Percentiles rank a stretch among this genome's conserved stretches.
Evolutionary conservation across 2,888 invertebrate species (phyloP).

Genomic region (Eumacrocentrus americanus): DNA sequence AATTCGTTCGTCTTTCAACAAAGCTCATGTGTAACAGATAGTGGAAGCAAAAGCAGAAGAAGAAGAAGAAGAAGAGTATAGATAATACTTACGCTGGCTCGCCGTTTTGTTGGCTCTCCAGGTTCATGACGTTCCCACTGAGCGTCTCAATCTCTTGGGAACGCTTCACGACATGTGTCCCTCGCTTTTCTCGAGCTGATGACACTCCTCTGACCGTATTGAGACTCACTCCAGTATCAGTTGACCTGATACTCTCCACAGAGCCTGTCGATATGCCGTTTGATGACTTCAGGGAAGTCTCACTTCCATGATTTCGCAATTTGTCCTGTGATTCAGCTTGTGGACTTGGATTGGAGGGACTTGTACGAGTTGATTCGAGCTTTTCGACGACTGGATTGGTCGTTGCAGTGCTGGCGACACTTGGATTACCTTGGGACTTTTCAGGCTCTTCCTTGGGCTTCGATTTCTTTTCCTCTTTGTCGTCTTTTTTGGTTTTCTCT

Average conservation of each 20-base stretch:
- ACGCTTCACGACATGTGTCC: constrained; percentile 53
- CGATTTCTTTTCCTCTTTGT: background rate
- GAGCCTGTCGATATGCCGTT: constrained; percentile 51
- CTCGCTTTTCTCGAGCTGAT: constrained; percentile 55
- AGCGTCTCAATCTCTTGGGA: constrained; percentile 57
- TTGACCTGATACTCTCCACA: constrained; percentile 50
- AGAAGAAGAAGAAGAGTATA: no score
- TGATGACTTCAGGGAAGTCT: constrained; percentile 46
- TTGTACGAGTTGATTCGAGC: background rate
- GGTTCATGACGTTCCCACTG: constrained; percentile 54
- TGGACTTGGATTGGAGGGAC: background rate
- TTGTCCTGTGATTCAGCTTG: constrained; percentile 13
- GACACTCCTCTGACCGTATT: constrained; percentile 56
- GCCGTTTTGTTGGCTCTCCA: constrained; percentile 45
- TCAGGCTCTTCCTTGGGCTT: background rate
- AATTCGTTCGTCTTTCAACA: constrained; percentile 9
- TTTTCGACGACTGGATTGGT: background rate
- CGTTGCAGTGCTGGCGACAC: background rate
- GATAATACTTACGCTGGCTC: constrained; percentile 53
- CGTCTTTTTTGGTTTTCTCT: background rate
- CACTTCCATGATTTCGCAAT: constrained; percentile 42
- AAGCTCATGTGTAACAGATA: no score
- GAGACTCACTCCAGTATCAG: constrained; percentile 58
- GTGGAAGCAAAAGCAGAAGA: no score
- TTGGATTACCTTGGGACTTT: background rate